Evolutionary conservation across 2,113 vertebrate genomes (phyloP), one percentile per base, ranked within the genome.

Genomic region (Lophochroa leadbeateri): DNA sequence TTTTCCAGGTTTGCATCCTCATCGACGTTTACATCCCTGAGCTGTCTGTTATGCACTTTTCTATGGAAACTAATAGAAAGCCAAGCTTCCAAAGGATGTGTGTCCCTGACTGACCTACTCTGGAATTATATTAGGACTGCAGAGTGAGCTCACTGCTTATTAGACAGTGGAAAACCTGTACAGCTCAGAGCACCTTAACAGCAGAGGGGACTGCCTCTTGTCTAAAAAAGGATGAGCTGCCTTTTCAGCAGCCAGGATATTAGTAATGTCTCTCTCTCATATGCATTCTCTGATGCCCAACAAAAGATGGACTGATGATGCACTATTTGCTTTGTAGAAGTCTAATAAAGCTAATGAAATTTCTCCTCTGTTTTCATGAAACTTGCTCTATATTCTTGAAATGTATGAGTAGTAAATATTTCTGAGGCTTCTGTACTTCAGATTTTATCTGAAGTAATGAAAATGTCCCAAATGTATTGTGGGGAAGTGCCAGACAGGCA

Each of bases 391-490:
- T 57, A 33, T 92, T 90, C 58, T 74, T 86, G 46, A 70, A 74
- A 92, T 78, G 31, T 41, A 6, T 37, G 31, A 89, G n/a, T 86
- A 86, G 53, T 79, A 94, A 92, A 79, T 82, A 88, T 72, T 94
- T 87, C 35, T 76, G 75, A 79, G 39, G 27, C 27, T 82, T 96
- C 24, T 91, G 47, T 61, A 85, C 52, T 92, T 84, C 55, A 76
- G 53, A 50, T 85, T 89, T 83, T 84, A 71, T 91, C 37, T 82
- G 57, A 93, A 93, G 85, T 57, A 57, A 82, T 76, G 41, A 93
- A 96, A 90, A 92, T 33, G n/a, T 72, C 90, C 92, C 75, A 93
- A 90, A 86, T 80, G n/a, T 80, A 93, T 88, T 94, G 63, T 82
- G 24, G 21, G 53, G 49, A 95, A 83, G 52, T 77, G 88, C 58